Evolutionary conservation across 2,797 vertebrate species (phyloP).

Genomic region (Ateles fusciceps): DNA sequence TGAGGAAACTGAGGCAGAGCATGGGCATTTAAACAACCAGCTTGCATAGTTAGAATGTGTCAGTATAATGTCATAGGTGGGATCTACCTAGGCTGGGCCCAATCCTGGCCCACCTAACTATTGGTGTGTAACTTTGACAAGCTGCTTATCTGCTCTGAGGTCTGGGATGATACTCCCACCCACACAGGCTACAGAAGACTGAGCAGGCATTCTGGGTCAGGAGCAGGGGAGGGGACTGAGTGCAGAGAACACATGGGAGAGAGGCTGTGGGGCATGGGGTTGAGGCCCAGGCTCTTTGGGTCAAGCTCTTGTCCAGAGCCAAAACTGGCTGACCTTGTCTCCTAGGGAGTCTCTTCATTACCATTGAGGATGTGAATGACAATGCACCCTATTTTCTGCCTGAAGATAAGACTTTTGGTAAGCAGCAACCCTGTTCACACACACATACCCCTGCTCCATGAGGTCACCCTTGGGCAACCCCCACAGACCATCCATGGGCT

Average conservation of each 20-base stretch:
- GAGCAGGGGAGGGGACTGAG: not conserved
- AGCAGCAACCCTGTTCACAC: not conserved
- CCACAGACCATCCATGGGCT: not conserved
- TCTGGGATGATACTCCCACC: not conserved
- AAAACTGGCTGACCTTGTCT: not conserved
- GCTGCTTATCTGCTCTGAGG: not conserved
- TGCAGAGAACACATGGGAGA: fast-evolving
- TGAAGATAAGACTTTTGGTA: constrained; percentile 82
- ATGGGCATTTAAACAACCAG: not conserved
- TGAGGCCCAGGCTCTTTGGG: not conserved
- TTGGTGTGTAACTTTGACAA: not conserved
- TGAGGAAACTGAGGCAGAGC: not conserved
- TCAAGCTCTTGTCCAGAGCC: not conserved
- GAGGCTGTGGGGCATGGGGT: not conserved
- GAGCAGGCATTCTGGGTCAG: not conserved
- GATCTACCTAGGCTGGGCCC: not conserved
- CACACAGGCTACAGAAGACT: not conserved
- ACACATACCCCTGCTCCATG: not conserved
- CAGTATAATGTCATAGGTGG: not conserved
- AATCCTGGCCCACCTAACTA: not conserved
- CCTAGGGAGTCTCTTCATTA: constrained; percentile 87
- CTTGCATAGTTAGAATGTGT: not conserved
- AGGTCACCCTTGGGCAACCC: not conserved
- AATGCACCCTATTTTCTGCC: constrained; percentile 87
- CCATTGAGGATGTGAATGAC: constrained; percentile 93